Conservation (phyloP, 1,140 invertebrate species). For the Pachyrhynchus sulphureomaculatus region DNA sequence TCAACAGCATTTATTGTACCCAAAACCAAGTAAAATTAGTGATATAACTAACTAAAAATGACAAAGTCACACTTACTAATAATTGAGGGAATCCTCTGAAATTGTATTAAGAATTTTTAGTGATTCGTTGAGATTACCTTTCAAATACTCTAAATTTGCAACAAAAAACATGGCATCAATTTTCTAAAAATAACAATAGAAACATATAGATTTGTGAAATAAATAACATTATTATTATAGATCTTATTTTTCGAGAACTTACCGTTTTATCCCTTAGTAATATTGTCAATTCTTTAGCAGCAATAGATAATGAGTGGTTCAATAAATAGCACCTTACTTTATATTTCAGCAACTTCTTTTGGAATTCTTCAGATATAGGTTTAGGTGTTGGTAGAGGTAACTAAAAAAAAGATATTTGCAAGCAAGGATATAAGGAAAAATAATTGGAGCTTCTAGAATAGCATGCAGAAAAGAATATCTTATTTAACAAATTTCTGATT, state of each 20-base stretch:
- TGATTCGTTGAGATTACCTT: conserved; percentile 68
- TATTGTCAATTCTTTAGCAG: conserved; percentile 51
- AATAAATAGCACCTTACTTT: conserved; percentile 60
- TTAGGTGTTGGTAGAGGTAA: conserved; percentile 38
- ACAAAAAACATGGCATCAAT: conserved; percentile 65
- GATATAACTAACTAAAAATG: no score
- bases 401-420: conserved; percentile 29
- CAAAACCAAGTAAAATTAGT: no score
- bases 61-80: conserved; percentile 56
- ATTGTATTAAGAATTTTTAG: conserved; percentile 66
- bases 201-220: no score
- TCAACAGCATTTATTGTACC: no score
- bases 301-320: conserved; percentile 56
- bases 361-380: conserved; percentile 56
- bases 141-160: conserved; percentile 69
- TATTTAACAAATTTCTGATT: no score
- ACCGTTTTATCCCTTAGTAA: conserved; percentile 38
- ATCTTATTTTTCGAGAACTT: conserved; percentile 15
- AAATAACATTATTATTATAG: neutral
- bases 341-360: conserved; percentile 60
- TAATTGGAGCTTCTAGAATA: no score
- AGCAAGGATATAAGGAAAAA: no score
- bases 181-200: conserved; percentile 53
- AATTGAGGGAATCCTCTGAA: conserved; percentile 54
- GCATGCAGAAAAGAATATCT: no score